These are phyloP conservation scores for Natator depressus DNA, from an alignment of 2,113 vertebrate species.

Conservation along the genomic window DNA sequence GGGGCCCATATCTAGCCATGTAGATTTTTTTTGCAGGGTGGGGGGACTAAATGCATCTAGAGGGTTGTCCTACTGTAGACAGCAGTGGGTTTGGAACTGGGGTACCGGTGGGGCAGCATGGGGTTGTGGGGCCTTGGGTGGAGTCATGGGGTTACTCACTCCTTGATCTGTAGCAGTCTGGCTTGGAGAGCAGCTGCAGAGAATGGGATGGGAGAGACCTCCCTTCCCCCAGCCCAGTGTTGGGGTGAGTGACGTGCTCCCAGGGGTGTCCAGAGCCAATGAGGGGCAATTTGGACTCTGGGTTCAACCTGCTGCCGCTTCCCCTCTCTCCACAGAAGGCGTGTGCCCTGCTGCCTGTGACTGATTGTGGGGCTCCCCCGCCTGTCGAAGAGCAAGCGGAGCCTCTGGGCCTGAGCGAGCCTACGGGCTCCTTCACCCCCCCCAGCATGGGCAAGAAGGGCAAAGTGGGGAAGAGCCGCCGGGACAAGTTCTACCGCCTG, in stretches of 20 bases:
- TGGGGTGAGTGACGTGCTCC: too few species aligned
- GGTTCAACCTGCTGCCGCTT: background rate
- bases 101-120: fast-evolving
- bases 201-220: too few species aligned
- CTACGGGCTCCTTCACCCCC: fast-evolving
- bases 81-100: background rate
- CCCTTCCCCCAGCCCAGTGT: background rate
- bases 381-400: background rate
- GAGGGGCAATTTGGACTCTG: background rate
- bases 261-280: too few species aligned
- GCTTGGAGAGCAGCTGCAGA: too few species aligned
- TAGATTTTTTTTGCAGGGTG: too few species aligned
- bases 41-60: too few species aligned
- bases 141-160: background rate
- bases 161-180: background rate
- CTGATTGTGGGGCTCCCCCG: fast-evolving
- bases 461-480: constrained; percentile 92
- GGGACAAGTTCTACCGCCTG: constrained; percentile 97
- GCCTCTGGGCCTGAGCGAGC: background rate
- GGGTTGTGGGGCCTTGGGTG: fast-evolving
- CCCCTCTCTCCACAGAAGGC: background rate
- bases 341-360: fast-evolving
- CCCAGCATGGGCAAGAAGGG: constrained; percentile 92
- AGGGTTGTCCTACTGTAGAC: background rate
- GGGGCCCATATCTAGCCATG: too few species aligned